Base-by-base conservation (phyloP, 1,140 invertebrate species). In the Ladona fulva region DNA sequence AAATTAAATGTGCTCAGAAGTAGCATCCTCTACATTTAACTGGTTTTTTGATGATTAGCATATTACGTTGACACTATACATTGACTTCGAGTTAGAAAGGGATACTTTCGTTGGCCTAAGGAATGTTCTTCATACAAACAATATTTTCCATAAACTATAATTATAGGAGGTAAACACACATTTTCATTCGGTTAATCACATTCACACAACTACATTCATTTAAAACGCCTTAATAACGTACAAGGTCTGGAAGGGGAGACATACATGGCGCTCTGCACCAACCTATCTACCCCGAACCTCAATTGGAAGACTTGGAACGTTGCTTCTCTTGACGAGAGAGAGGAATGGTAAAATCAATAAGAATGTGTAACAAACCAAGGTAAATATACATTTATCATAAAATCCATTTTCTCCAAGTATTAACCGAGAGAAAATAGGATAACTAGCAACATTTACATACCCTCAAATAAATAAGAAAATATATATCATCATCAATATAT, bases 381-480 rank as follows among this genome's bases (percentile, higher is more conserved):
- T 16, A 66, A 66, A 66, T 66, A 66, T 66, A 66, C n/a, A 66
- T 66, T 66, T 66, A 37, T 66, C 52, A 66, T 16, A 8, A 37
- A 19, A 19, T 12, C n/a, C 52, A 16, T 66, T 66, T 66, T 66
- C n/a, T 19, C 52, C n/a, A 66, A 19, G 52, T 16, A 3, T 66
- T 16, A 66, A 66, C 12, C n/a, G n/a, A 66, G 52, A 66, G 52
- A 66, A 66, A 66, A 66, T 66, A 66, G 52, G 52, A 66, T 66
- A 66, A 19, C 52, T 66, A 66, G 16, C n/a, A 66, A 66, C n/a
- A 66, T 12, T 66, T 66, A 66, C 52, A 66, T 16, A 19, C 16
- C n/a, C n/a, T 22, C 52, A 66, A 66, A 66, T 66, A 66, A 66
- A 66, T 66, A 66, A 22, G 52, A 66, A 66, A 66, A 66, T 66